Conservation (phyloP, 2,797 vertebrate species). For the Acomys russatus region DNA sequence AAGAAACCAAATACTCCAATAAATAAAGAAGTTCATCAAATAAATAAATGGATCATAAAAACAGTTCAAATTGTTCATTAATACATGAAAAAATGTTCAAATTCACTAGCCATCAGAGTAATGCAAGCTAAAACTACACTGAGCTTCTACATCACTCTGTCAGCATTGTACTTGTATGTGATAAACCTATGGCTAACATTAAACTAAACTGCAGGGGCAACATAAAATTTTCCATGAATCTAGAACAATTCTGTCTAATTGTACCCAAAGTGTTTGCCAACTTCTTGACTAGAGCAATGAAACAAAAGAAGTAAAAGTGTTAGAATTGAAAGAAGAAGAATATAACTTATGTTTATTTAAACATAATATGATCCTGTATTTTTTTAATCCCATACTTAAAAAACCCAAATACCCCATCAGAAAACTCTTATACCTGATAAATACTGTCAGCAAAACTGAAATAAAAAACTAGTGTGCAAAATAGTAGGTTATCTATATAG, state of each 20-base stretch:
- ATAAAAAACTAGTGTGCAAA: background rate
- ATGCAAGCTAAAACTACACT: slow-evolving; percentile 52
- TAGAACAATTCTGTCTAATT: background rate
- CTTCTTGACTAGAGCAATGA: background rate
- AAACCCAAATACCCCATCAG: background rate
- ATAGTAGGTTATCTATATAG: background rate
- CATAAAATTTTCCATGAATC: background rate
- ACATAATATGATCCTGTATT: background rate
- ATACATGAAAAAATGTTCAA: background rate
- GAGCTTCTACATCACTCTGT: background rate
- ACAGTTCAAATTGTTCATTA: background rate
- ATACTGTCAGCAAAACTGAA: background rate
- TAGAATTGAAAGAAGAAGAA: background rate
- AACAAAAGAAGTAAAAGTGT: background rate
- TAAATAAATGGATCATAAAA: background rate
- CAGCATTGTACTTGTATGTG: background rate
- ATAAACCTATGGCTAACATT: background rate
- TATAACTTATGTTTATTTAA: background rate
- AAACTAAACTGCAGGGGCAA: too few relatives aligned
- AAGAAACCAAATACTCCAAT: background rate
- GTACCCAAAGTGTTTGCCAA: background rate
- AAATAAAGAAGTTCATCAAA: background rate
- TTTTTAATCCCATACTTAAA: background rate
- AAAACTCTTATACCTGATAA: background rate
- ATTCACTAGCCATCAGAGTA: background rate